Base-by-base conservation (phyloP, 2,888 invertebrate genomes). In the Gnatocerus cornutus region DNA sequence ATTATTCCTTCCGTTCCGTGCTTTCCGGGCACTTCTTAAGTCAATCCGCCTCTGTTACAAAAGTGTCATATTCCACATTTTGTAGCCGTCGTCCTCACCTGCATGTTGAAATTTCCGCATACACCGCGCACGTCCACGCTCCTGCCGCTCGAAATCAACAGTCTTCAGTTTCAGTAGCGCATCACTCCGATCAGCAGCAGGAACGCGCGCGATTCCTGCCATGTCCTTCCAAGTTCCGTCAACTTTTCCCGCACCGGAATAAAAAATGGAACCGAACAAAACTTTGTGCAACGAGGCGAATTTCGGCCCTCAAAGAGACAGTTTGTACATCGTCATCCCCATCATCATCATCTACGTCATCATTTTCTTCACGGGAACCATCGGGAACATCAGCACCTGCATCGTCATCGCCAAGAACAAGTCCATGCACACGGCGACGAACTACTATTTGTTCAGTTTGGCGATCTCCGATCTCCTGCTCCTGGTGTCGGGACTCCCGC, bases 301-400 rank as follows among this genome's bases (percentile, higher is more conserved):
- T 27, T 69, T 77, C 48, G 66, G 71, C 9, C 69, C 69, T 0
- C 71, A 76, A 59, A 69, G 78, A 16, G 79, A 78, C 53, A 77
- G 77, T 48, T 63, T 80, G 4, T 78, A 77, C 53, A 73, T 79
- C 39, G 91, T 92, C 1, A 83, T 93, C 69, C 92, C 93, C 0
- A 90, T 94, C 74, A 94, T 93, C 0, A 85, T 92, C 13, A 87
- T 93, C 65, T 96, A 95, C 83, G 84, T 87, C 0, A 73, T 92
- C 8, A 94, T 95, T 77, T 93, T 96, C 78, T 78, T 95, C 3
- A 92, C 90, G 7, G 95, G 96, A 1, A 85, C 95, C 0, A 85
- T 95, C 13, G 96, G 96, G 2, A 96, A 96, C 82, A 87, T 93
- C 50, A 90, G 92, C 80, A 96, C 95, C 0, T 96, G 96, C 81